A percentile compares a stretch with the other conserved stretches of the same genome.
Evolutionary conservation across 2,797 vertebrate species (phyloP).

Genomic region (Pangasius krempfi): DNA sequence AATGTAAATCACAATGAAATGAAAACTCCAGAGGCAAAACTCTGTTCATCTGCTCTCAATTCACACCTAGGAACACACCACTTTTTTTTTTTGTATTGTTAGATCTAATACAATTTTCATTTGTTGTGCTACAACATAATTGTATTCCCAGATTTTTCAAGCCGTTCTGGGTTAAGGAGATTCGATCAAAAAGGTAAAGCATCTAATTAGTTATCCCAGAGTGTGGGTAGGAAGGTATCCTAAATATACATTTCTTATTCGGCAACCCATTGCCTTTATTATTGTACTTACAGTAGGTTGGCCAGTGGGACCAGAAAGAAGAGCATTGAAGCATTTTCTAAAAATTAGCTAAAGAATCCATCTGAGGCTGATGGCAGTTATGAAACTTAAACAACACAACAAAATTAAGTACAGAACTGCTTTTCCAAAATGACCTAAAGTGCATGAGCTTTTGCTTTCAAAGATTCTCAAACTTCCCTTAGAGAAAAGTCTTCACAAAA

Average conservation of each 20-base stretch:
- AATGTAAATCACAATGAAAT: background rate
- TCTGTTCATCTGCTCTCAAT: background rate
- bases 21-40: conserved; percentile 13
- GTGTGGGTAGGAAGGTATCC: background rate
- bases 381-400: background rate
- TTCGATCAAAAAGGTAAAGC: conserved; percentile 8
- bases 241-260: background rate
- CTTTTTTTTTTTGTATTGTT: background rate
- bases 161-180: background rate
- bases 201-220: background rate
- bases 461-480: background rate
- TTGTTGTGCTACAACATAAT: background rate
- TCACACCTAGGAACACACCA: background rate
- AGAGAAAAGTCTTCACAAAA: background rate
- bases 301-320: background rate
- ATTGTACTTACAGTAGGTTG: conserved; percentile 16
- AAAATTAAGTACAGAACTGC: background rate
- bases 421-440: background rate
- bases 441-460: background rate
- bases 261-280: conserved; percentile 7
- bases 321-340: background rate
- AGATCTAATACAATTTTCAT: background rate
- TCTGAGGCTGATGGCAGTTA: background rate
- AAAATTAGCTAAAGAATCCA: background rate
- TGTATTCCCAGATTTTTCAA: background rate